Base-by-base conservation (phyloP, 1,140 invertebrate species). In the Parapsyche elsis region DNA sequence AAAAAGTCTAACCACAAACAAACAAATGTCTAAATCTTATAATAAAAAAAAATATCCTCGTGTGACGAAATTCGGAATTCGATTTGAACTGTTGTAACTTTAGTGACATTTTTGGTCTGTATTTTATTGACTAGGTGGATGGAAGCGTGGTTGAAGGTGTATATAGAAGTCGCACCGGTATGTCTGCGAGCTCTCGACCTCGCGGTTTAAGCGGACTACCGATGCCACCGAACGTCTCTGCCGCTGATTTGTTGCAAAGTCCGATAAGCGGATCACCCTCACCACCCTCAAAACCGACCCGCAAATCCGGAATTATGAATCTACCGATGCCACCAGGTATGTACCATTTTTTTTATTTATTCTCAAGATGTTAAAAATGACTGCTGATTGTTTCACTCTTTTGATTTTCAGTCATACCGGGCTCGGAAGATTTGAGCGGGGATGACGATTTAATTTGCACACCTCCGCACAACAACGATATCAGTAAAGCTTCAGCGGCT, bases 271-370 rank as follows among this genome's bases (percentile, higher is more conserved):
- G 91, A 5, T 90, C 91, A 0, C 92, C 90, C 84, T 92, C 92
- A 9, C 89, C 90, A 0, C 89, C 86, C 5, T 87, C 89, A 0
- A 86, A 87, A 49, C 78, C 45, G 5, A 23, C 16, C 5, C 9
- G 87, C 86, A 89, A 89, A 81, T 89, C 87, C 78, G 91, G 94
- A 77, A 94, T 96, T 81, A 95, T 95, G 86, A 96, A 96, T 87
- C 87, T 97, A 79, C 96, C 96, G 2, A 95, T 97, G 94, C 96
- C 95, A 71, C 95, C 95, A 84, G 93, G 94, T 94, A 87, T 87
- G 84, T 87, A 24, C 24, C 23, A 19, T 61, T 76, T n/a, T 23
- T 24, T 2, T 14, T 4, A 53, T 5, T 5, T 30, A n/a, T n/a
- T n/a, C n/a, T n/a, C n/a, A n/a, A n/a, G n/a, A n/a, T n/a, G n/a